These are phyloP conservation scores for Drosophila pullipes DNA, from an alignment of 2,888 invertebrate species.

Conservation along the genomic window DNA sequence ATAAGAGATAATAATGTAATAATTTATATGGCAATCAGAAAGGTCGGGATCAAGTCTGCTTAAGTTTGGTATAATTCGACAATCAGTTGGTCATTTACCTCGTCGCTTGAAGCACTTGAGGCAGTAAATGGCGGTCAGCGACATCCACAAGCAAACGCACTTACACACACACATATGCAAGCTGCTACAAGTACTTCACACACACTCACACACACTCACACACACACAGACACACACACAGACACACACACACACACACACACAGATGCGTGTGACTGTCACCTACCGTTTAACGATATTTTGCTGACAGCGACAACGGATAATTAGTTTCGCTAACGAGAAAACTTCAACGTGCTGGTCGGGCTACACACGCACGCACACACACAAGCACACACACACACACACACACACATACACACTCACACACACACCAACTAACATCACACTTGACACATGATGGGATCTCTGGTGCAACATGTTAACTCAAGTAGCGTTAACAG, in stretches of 20 bases:
- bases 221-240: not conserved
- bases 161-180: not conserved
- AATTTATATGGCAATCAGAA: not conserved
- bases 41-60: slow-evolving; percentile 5
- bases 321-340: slow-evolving; percentile 84
- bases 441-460: slow-evolving; percentile 63
- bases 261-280: slow-evolving; percentile 64
- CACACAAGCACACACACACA: slow-evolving; percentile 6
- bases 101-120: slow-evolving; percentile 10
- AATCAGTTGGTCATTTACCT: slow-evolving; percentile 36
- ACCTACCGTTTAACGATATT: slow-evolving; percentile 80
- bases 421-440: slow-evolving; percentile 29
- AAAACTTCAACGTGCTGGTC: slow-evolving; percentile 78
- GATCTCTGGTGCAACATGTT: slow-evolving; percentile 74
- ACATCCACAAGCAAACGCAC: slow-evolving; percentile 9
- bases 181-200: slow-evolving; percentile 1
- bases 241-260: not conserved
- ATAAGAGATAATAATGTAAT: no score
- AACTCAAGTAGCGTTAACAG: slow-evolving; percentile 69
- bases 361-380: slow-evolving; percentile 28
- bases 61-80: slow-evolving; percentile 8
- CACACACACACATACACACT: slow-evolving; percentile 9
- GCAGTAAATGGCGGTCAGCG: slow-evolving; percentile 43
- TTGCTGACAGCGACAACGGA: slow-evolving; percentile 81
- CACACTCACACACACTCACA: not conserved